These are phyloP conservation scores for Anniella stebbinsi DNA, from an alignment of 2,797 vertebrate genomes.

Conservation along the genomic window DNA sequence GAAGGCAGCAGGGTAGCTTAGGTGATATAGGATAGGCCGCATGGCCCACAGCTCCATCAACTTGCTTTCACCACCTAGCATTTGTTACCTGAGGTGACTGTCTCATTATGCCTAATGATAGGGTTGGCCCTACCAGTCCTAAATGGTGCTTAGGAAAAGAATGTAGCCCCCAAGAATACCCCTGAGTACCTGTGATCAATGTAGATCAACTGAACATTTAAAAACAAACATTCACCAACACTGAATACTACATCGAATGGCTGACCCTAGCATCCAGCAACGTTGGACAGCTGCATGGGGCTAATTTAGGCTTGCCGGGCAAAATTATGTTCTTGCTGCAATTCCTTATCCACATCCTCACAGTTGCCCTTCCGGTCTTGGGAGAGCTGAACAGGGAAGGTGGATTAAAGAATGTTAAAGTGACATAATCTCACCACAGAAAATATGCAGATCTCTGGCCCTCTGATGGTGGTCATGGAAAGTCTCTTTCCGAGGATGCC, in stretches of 20 bases:
- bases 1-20: no score
- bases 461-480: background rate
- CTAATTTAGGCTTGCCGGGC: background rate
- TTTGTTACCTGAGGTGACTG: no score
- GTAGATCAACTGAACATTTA: background rate
- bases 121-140: background rate
- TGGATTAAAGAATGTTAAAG: background rate
- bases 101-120: no score
- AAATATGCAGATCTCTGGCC: background rate
- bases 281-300: background rate
- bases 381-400: background rate
- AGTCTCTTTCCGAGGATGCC: background rate
- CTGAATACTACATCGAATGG: background rate
- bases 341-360: no score
- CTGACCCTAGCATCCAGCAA: background rate
- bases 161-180: background rate
- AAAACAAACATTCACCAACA: background rate
- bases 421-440: background rate
- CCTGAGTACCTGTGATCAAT: background rate
- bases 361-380: no score
- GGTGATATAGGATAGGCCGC: no score
- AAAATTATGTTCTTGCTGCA: background rate
- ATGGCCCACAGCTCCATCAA: no score
- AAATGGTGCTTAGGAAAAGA: slow-evolving; percentile 33
- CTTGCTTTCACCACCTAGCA: no score